These are phyloP conservation scores for Archilochus colubris DNA, from an alignment of 2,113 vertebrate genomes.

Conservation along the genomic window DNA sequence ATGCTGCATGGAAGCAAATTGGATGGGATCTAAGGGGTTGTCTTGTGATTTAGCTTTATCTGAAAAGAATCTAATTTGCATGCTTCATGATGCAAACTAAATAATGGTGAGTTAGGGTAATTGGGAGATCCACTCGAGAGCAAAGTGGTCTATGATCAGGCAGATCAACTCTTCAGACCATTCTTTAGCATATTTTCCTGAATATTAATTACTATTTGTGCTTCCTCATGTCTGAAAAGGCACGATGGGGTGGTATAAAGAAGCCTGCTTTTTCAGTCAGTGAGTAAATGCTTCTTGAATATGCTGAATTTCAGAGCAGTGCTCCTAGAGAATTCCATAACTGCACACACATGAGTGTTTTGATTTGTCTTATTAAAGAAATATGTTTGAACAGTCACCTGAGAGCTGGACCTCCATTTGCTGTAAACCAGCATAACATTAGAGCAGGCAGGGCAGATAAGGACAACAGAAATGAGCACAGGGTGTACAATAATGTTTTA, in stretches of 20 bases:
- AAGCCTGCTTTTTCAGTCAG: background rate
- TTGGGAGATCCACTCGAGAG: background rate
- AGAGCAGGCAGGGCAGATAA: background rate
- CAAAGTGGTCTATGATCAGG: background rate
- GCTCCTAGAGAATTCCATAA: background rate
- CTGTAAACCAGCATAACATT: background rate
- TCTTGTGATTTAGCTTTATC: background rate
- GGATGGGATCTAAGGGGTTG: background rate
- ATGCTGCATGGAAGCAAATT: background rate
- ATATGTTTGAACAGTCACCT: background rate
- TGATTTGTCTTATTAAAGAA: background rate
- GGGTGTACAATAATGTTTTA: background rate
- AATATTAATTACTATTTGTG: background rate
- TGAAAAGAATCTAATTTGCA: background rate
- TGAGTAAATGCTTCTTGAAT: background rate
- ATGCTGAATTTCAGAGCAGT: background rate
- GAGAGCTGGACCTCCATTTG: background rate
- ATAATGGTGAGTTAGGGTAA: background rate
- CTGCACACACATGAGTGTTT: background rate
- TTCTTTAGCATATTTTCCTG: background rate
- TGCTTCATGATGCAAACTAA: background rate
- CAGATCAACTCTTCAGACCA: background rate
- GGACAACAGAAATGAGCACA: fast-evolving
- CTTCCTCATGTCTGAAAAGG: background rate
- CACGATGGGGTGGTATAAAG: background rate